A percentile compares a stretch with the other conserved stretches of the same genome.
These are phyloP conservation scores for Noctua pronuba DNA, from an alignment of 2,888 invertebrate genomes.

Conservation along the genomic window DNA sequence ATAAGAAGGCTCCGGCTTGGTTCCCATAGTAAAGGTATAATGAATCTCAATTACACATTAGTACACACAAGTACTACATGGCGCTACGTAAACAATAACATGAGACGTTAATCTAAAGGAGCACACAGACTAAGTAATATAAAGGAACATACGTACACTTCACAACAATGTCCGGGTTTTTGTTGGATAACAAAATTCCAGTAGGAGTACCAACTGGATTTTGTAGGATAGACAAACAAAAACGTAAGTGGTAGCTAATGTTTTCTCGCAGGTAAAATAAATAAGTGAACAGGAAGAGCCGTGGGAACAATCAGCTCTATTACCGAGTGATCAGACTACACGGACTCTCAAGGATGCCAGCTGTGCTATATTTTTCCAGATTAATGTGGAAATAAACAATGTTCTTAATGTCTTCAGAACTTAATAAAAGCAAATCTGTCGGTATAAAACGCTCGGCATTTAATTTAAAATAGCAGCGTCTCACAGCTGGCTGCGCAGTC, in stretches of 20 bases:
- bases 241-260: too few species aligned
- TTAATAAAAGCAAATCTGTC: slow-evolving; percentile 42
- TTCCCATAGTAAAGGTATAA: too few species aligned
- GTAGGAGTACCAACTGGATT: neutral
- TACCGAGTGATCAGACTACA: neutral
- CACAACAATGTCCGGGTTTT: neutral
- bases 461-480: slow-evolving; percentile 31
- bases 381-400: slow-evolving; percentile 37
- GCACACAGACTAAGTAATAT: too few species aligned
- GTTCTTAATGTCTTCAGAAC: slow-evolving; percentile 16
- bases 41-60: too few species aligned
- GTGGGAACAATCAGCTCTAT: neutral
- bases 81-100: too few species aligned
- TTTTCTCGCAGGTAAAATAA: neutral
- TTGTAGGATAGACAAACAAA: neutral
- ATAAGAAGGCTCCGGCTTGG: too few species aligned
- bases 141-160: too few species aligned
- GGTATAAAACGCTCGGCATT: slow-evolving; percentile 31
- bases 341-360: neutral
- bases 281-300: neutral
- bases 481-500: slow-evolving; percentile 1
- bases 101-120: too few species aligned
- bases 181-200: neutral
- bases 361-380: slow-evolving; percentile 9
- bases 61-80: too few species aligned